phyloP scores from a whole-genome alignment of 2,888 invertebrate species.

The Acanthosepion lycidas region DNA sequence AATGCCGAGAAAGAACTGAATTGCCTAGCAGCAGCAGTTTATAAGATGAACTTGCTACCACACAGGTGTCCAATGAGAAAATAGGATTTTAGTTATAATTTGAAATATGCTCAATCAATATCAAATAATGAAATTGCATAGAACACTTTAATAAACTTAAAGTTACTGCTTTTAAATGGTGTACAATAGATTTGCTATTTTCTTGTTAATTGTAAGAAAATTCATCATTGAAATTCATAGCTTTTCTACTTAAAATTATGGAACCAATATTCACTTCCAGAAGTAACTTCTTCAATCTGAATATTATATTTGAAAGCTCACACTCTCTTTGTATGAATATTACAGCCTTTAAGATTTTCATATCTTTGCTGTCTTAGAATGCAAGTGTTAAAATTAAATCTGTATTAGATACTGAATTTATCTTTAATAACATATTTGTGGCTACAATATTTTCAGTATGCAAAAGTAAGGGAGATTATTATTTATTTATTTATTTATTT shows the following conservation, averaged over 20 bases:
- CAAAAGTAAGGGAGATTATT: neutral
- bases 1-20: neutral
- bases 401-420: neutral
- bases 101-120: too few species aligned
- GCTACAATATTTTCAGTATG: neutral
- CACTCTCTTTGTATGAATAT: too few species aligned
- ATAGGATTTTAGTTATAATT: neutral
- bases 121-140: too few species aligned
- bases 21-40: too few species aligned
- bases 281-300: neutral
- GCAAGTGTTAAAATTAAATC: neutral
- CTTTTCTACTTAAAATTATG: too few species aligned
- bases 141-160: neutral
- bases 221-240: neutral
- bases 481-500: too few species aligned
- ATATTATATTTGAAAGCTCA: neutral
- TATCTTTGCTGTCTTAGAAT: neutral
- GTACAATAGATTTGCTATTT: neutral
- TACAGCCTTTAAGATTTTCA: neutral
- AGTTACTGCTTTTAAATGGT: neutral
- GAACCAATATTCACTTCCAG: neutral
- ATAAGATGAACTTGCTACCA: too few species aligned
- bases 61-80: neutral
- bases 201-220: neutral
- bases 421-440: neutral